These are phyloP conservation scores for Macrochelys suwanniensis DNA, from an alignment of 2,797 vertebrate genomes.

Conservation along the genomic window DNA sequence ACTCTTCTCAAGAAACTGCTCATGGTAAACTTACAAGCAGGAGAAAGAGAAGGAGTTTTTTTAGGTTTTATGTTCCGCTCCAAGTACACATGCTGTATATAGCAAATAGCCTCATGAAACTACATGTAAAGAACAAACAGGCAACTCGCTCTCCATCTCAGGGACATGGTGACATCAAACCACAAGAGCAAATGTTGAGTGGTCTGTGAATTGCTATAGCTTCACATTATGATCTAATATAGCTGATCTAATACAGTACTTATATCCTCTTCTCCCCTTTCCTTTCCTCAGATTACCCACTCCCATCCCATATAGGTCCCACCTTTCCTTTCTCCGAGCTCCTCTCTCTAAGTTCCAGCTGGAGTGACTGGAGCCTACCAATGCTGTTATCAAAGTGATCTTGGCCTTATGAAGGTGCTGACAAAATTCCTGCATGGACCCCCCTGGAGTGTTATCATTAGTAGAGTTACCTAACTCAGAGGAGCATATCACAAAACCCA, in stretches of 20 bases:
- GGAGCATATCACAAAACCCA: conserved; percentile 36
- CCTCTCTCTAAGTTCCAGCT: not conserved
- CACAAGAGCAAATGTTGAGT: not conserved
- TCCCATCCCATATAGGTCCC: not conserved
- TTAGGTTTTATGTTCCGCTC: conserved; percentile 8
- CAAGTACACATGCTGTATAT: not conserved
- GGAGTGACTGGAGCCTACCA: not conserved
- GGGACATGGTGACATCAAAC: not conserved
- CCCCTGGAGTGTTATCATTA: not conserved
- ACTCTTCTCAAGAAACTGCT: not conserved
- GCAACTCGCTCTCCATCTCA: not conserved
- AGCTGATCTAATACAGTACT: not conserved
- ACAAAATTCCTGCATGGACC: conserved; percentile 37
- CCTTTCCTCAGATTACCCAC: not conserved
- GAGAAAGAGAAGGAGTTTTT: not conserved
- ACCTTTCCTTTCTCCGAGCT: not conserved
- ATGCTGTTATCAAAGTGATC: not conserved
- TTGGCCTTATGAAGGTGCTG: conserved; percentile 53
- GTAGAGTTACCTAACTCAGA: not conserved
- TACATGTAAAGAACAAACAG: not conserved
- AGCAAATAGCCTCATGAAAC: not conserved
- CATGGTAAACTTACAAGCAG: not conserved
- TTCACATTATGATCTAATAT: not conserved
- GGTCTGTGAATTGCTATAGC: not conserved
- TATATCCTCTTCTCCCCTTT: not conserved